Base-by-base conservation (phyloP, 2,888 invertebrate species). In the Tuta absoluta region DNA sequence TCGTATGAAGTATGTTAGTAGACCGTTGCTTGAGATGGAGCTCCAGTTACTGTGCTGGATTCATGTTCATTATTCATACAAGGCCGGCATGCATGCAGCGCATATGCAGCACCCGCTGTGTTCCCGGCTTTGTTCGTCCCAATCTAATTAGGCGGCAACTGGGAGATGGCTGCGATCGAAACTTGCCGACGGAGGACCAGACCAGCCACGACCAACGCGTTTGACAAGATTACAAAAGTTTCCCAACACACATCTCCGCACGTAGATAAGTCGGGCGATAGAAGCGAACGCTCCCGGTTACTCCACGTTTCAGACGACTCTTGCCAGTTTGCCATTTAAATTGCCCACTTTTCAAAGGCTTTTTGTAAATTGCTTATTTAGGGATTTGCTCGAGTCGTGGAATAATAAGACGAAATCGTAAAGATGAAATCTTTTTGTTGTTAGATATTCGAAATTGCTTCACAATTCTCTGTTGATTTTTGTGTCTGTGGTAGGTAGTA, bases 91-190 rank as follows among this genome's bases (percentile, higher is more conserved):
- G 49, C 64, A 67, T 66, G 66, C 51, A 66, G 68, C 68, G 76
- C 75, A 79, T 77, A 76, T 76, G 74, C 75, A 57, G 63, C 65
- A 67, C 66, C 65, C 60, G 23, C 67, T 66, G 67, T 67, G 67
- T 67, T 69, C 65, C 64, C 64, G 70, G 71, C 70, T 79, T 77
- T 76, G 80, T 78, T 79, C 77, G 68, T 63, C 71, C 72, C 77
- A 81, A 86, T 85, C 81, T 87, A 86, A 87, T 87, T 86, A 86
- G 80, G 74, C 76, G 76, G 75, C 80, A 77, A 78, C 78, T 79
- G 73, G 75, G 79, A 80, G 78, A 81, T 80, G 77, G 78, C 77
- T 71, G 75, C 78, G 77, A 85, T 85, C 78, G 81, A 82, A 86
- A 84, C 82, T 86, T 84, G 80, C 69, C 75, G 77, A 75, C 76